Evolutionary conservation across 64 coral and sea anemone species (phyloP).

Genomic region (Pachyseris speciosa): DNA sequence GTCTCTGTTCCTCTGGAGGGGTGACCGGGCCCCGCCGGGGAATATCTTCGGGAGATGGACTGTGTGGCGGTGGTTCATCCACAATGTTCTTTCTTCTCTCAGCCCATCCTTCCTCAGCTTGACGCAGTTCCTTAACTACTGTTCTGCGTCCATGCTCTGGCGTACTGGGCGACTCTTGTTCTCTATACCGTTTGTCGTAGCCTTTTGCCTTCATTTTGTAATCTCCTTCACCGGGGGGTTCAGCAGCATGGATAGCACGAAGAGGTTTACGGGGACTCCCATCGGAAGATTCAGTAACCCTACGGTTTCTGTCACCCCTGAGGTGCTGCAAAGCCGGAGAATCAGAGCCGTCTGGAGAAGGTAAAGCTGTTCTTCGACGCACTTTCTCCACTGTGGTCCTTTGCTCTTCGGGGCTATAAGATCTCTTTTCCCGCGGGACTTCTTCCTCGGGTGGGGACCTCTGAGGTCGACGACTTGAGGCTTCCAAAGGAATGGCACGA

Average conservation of each 20-base stretch:
- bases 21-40: conserved; percentile 1
- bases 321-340: neutral
- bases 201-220: neutral
- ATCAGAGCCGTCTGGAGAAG: conserved; percentile 12
- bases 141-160: neutral
- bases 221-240: neutral
- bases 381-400: neutral
- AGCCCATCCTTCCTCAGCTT: conserved; percentile 27
- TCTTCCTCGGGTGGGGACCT: neutral
- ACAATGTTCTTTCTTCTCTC: conserved; percentile 2
- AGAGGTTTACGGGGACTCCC: conserved; percentile 11
- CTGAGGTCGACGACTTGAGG: neutral
- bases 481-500: neutral
- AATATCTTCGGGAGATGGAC: conserved; percentile 51
- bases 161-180: neutral
- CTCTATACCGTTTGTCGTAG: neutral
- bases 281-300: neutral
- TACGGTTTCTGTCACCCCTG: neutral
- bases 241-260: neutral
- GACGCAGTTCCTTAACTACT: conserved; percentile 17
- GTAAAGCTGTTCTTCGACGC: neutral
- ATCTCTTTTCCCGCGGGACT: neutral
- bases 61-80: neutral
- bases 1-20: conserved; percentile 23
- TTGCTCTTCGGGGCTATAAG: conserved; percentile 12